Base-by-base conservation (phyloP, 2,888 invertebrate species). In the Dendrolimus pini region DNA sequence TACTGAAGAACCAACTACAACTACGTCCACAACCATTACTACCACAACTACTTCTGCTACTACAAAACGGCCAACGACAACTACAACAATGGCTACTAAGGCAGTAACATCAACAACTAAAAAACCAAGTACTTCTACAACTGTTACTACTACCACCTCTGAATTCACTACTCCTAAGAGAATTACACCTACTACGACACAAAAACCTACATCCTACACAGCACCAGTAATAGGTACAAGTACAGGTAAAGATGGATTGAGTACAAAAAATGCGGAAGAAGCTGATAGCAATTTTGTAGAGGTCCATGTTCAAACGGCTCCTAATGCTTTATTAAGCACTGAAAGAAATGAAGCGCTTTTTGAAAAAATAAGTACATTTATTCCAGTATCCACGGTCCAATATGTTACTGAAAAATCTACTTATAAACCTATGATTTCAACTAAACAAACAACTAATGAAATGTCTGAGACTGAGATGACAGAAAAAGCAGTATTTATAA, bases 341-440 rank as follows among this genome's bases (percentile, higher is more conserved):
- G 77, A 81, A 58, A 79, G 78, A 69, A 71, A 66, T 41, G 65
- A 66, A 54, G 60, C 68, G 52, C 65, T 72, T 55, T 79, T 74
- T 62, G 83, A 86, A 60, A 84, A 77, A 71, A 68, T 85, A 47
- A 84, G 78, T 62, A 83, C 86, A 1, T 83, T 82, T 64, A 68
- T 80, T 58, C 89, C 89, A 52, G 61, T 80, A 18, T 83, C 88
- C 14, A 83, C 85, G 42, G 66, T 73, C 2, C 67, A 75, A 14
- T 82, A 80, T 65, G 67, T 82, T 9, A 79, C 76, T 52, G 82
- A 85, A 57, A 77, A 71, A 58, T 71, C 73, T 41, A 81, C 83
- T 2, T 65, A 58, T 18, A 79, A 65, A 63, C 73, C 77, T 30
- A 52, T 60, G 7, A 58, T 67, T 56, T 66, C 61, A 12, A 72